phyloP scores from a whole-genome alignment of 2,888 invertebrate genomes.

The Chirona hameri region DNA sequence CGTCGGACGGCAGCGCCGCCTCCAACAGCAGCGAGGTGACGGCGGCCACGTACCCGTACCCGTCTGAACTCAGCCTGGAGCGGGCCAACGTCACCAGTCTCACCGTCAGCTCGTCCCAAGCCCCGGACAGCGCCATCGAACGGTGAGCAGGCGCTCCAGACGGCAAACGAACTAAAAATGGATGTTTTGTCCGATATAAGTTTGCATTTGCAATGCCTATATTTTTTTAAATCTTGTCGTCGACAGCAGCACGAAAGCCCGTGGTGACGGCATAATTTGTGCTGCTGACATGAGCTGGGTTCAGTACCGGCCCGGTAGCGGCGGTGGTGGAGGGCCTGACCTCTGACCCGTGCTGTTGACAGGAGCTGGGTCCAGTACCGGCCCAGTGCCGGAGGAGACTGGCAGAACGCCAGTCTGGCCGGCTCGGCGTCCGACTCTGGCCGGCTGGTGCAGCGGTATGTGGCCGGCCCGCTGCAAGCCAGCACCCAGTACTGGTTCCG shows the following conservation, averaged over 20 bases:
- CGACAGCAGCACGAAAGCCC: too few species aligned
- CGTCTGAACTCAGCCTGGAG: not conserved
- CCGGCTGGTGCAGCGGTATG: too few species aligned
- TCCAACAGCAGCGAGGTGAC: slow-evolving; percentile 1
- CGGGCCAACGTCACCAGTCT: not conserved
- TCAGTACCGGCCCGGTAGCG: not conserved
- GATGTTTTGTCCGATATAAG: too few species aligned
- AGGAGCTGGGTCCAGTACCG: slow-evolving; percentile 13
- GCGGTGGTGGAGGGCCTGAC: too few species aligned
- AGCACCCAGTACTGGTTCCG: not conserved
- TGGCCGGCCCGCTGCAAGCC: not conserved
- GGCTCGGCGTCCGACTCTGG: not conserved
- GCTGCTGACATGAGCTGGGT: not conserved
- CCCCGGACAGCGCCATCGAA: not conserved
- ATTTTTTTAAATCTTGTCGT: too few species aligned
- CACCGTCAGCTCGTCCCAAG: not conserved
- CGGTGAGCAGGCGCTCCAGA: not conserved
- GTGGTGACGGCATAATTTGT: too few species aligned
- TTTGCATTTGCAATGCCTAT: too few species aligned
- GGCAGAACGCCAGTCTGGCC: not conserved
- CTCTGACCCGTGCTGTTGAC: too few species aligned
- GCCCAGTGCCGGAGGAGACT: not conserved
- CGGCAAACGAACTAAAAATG: too few species aligned
- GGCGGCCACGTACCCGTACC: slow-evolving; percentile 2
- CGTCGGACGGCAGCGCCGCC: not conserved